These are phyloP conservation scores for Sarcophaga carnaria DNA, from an alignment of 2,888 invertebrate species.

Conservation along the genomic window DNA sequence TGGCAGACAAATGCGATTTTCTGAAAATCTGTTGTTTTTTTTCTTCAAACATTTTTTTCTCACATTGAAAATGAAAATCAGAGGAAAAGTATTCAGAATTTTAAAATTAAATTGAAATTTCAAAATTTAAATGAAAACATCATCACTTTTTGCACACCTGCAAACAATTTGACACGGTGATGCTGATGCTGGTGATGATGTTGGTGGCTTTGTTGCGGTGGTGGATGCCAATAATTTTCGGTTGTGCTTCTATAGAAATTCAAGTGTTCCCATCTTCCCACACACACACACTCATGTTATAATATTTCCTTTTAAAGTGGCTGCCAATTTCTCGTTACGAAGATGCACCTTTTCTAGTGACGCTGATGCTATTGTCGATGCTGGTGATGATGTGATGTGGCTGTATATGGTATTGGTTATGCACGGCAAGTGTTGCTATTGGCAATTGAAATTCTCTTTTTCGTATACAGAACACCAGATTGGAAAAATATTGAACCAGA, in stretches of 20 bases:
- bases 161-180: constrained; percentile 57
- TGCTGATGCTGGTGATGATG: no score
- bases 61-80: no score
- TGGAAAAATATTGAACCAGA: no score
- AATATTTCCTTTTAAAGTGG: constrained; percentile 63
- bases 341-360: no score
- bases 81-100: neutral
- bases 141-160: constrained; percentile 67
- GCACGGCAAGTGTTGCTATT: no score
- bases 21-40: neutral
- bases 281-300: constrained; percentile 9
- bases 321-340: constrained; percentile 56
- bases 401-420: no score
- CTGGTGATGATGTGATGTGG: no score
- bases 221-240: constrained; percentile 40
- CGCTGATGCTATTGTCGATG: no score
- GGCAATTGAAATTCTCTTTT: no score
- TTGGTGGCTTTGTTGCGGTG: no score
- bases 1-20: constrained; percentile 47
- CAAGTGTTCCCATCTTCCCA: no score
- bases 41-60: neutral
- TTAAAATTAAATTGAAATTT: constrained; percentile 53
- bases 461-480: no score
- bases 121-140: constrained; percentile 57
- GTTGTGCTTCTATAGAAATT: neutral